Evolutionary conservation across 2,113 vertebrate genomes (phyloP), one percentile per base, ranked within the genome.

Genomic region (Aldabrachelys gigantea): DNA sequence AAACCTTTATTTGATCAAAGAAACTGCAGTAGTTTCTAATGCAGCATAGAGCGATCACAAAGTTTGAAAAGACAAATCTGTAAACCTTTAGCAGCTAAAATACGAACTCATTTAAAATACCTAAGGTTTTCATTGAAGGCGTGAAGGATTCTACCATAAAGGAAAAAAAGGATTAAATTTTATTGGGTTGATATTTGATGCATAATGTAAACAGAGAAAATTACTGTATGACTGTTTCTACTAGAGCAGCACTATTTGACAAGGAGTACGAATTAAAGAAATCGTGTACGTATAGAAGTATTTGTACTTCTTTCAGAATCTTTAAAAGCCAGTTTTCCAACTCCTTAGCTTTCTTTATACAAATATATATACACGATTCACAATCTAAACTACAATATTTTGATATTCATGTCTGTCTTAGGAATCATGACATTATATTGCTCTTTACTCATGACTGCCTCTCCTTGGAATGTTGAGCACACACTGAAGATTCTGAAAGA

Each of bases 201-300:
- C 21, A 57, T 79, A 52, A 79, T 50, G 59, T 0, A 35, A 17
- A 5, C 29, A 16, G 5, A 6, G 9, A 52, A 82, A 76, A 91
- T 84, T 0, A 78, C 31, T 0, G 5, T 1, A 0, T 0, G 25
- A 11, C 47, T 29, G 89, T 84, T 82, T n/a, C 72, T 53, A 53
- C 29, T 7, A 3, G 6, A 52, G 50, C 25, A 14, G 52, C 31
- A 21, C 19, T 72, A 72, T 10, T 72, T 72, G 17, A n/a, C 65
- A 72, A 72, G 65, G n/a, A 22, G 21, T 38, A 72, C 21, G 19
- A 38, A 69, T 69, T n/a, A 17, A 72, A 22, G 38, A 57, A 50
- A 49, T 54, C 69, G 65, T 0, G n/a, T 0, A 90, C 29, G 59
- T 9, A 80, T 82, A 89, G 54, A 5, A 0, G 35, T 0, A 25